phyloP scores from a whole-genome alignment of 2,113 vertebrate species.

The Zeus faber region DNA sequence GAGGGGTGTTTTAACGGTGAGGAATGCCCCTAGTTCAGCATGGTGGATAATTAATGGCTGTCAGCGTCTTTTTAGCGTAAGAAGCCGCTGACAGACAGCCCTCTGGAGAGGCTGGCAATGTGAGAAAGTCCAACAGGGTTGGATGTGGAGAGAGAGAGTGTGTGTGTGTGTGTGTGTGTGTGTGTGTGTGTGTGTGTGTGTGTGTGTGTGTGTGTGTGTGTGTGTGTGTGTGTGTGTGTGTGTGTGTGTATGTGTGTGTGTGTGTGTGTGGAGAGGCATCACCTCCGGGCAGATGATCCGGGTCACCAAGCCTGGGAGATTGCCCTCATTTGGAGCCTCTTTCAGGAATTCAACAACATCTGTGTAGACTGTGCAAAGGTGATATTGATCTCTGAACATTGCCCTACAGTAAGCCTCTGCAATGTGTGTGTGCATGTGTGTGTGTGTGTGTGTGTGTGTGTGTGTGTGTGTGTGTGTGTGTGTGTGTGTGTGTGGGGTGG shows the following conservation, averaged over 20 bases:
- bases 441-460: no score
- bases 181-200: background rate
- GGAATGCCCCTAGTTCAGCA: slow-evolving; percentile 68
- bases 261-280: background rate
- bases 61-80: slow-evolving; percentile 66
- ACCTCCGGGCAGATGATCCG: slow-evolving; percentile 30
- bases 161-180: slow-evolving; percentile 1
- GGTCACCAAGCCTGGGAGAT: slow-evolving; percentile 41
- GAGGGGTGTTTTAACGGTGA: slow-evolving; percentile 25
- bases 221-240: slow-evolving; percentile 1
- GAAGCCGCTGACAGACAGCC: slow-evolving; percentile 68
- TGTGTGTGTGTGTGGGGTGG: no score
- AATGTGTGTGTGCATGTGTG: slow-evolving; percentile 1
- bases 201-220: background rate
- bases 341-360: slow-evolving; percentile 48
- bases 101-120: slow-evolving; percentile 66
- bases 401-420: background rate
- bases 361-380: slow-evolving; percentile 22
- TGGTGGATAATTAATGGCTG: slow-evolving; percentile 73
- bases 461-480: no score
- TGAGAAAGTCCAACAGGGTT: slow-evolving; percentile 44
- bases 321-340: slow-evolving; percentile 38
- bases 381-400: slow-evolving; percentile 22
- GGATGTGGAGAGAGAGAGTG: slow-evolving; percentile 27
- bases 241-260: no score